Conservation (phyloP, 2,113 vertebrate species). For the Climacteris rufus region DNA sequence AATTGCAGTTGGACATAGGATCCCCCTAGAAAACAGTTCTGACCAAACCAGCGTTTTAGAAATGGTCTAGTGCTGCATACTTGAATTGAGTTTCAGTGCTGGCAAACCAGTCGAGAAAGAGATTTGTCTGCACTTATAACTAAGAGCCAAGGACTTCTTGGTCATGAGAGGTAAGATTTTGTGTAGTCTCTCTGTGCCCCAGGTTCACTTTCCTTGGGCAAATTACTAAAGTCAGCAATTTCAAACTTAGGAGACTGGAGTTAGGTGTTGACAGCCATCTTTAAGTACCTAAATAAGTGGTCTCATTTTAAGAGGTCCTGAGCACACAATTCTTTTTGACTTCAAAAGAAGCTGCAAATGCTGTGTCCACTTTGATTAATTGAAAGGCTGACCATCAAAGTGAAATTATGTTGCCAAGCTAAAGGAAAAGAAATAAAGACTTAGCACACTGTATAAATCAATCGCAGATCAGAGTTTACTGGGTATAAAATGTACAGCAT, state of each 20-base stretch:
- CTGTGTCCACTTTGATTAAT: slow-evolving; percentile 68
- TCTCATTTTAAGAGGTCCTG: slow-evolving; percentile 65
- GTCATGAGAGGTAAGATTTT: slow-evolving; percentile 5
- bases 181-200: slow-evolving; percentile 25
- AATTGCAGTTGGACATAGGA: slow-evolving; percentile 20
- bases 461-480: slow-evolving; percentile 62
- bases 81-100: neutral
- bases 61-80: neutral
- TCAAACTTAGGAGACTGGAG: slow-evolving; percentile 42
- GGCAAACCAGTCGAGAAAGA: neutral
- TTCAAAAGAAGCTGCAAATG: slow-evolving; percentile 67
- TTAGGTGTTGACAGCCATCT: slow-evolving; percentile 66
- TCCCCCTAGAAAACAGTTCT: neutral
- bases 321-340: slow-evolving; percentile 64
- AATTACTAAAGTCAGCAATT: slow-evolving; percentile 60
- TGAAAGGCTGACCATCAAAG: slow-evolving; percentile 67
- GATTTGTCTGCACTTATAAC: slow-evolving; percentile 12
- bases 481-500: slow-evolving; percentile 60
- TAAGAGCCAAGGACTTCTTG: slow-evolving; percentile 30
- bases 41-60: neutral
- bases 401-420: slow-evolving; percentile 66
- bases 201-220: slow-evolving; percentile 38
- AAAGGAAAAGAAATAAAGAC: slow-evolving; percentile 68
- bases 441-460: slow-evolving; percentile 64
- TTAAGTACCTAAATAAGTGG: slow-evolving; percentile 68